phyloP scores from a whole-genome alignment of 2,113 vertebrate genomes.

The Terrapene triunguis region DNA sequence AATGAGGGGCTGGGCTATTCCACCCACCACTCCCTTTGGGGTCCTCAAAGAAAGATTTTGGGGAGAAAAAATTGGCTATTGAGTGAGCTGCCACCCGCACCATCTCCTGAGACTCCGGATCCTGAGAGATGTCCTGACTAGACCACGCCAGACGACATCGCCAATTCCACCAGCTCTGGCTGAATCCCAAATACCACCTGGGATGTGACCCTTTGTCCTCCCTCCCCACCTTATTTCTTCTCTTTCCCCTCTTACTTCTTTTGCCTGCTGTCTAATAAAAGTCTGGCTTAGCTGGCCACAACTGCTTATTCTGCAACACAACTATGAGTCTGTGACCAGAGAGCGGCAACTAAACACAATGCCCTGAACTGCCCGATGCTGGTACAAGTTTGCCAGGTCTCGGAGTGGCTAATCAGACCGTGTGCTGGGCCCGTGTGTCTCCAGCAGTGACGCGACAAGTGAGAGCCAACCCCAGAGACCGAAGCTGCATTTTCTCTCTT shows the following conservation, averaged over 20 bases:
- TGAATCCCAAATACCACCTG: not conserved
- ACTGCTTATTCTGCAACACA: not conserved
- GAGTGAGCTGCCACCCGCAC: not conserved
- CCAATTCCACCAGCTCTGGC: not conserved
- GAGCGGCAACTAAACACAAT: not conserved
- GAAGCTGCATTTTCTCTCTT: not conserved
- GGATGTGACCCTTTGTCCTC: not conserved
- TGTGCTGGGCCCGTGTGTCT: not conserved
- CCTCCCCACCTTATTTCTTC: not conserved
- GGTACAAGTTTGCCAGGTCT: not conserved
- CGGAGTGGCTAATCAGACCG: not conserved
- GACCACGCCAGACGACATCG: not conserved
- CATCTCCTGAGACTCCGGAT: not conserved
- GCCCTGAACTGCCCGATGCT: not conserved
- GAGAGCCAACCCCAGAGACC: not conserved
- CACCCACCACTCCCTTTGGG: not conserved
- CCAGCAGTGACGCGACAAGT: not conserved
- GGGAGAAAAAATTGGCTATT: not conserved
- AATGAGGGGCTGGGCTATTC: not conserved
- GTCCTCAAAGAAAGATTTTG: not conserved
- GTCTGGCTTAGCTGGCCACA: too few species aligned
- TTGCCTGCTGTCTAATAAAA: not conserved
- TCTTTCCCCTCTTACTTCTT: not conserved
- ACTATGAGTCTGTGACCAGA: not conserved
- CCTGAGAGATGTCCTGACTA: not conserved